Percentiles rank a stretch among this genome's conserved stretches.
Conservation (phyloP, 1,140 invertebrate genomes). For the Stratiolaelaps scimitus region DNA sequence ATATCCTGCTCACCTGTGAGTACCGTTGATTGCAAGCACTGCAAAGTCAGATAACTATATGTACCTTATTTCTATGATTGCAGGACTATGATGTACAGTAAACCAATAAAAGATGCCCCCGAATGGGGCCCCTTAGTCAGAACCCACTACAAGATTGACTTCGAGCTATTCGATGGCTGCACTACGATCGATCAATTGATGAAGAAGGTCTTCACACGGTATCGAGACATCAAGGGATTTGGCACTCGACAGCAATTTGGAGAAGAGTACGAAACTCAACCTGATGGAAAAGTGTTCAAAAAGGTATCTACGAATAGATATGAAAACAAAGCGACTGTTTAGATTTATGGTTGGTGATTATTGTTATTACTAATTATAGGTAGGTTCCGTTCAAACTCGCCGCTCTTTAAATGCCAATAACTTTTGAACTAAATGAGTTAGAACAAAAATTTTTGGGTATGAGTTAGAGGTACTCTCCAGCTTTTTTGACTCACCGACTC, state of each 20-base stretch:
- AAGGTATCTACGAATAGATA: conserved; percentile 47
- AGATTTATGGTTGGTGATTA: too few relatives aligned
- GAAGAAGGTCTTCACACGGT: neutral
- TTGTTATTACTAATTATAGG: too few relatives aligned
- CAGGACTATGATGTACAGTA: conserved; percentile 16
- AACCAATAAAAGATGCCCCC: neutral
- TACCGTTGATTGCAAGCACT: too few relatives aligned
- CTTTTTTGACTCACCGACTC: too few relatives aligned
- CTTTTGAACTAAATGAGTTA: too few relatives aligned
- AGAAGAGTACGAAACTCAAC: conserved; percentile 82
- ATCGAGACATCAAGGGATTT: conserved; percentile 48
- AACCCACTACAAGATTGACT: neutral
- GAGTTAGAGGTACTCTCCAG: too few relatives aligned
- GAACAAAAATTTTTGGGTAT: too few relatives aligned
- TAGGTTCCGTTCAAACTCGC: too few relatives aligned
- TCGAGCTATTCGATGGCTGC: neutral
- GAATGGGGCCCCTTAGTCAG: conserved; percentile 18
- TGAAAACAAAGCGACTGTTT: too few relatives aligned
- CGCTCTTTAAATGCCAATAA: too few relatives aligned
- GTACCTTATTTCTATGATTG: neutral
- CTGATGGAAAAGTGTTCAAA: conserved; percentile 86
- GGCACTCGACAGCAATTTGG: conserved; percentile 77
- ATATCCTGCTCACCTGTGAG: too few relatives aligned
- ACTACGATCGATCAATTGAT: conserved; percentile 21
- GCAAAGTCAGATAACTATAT: too few relatives aligned